Percentiles rank a stretch among this genome's conserved stretches.
Conservation (phyloP, 2,113 vertebrate species). For the Thamnaconus septentrionalis region DNA sequence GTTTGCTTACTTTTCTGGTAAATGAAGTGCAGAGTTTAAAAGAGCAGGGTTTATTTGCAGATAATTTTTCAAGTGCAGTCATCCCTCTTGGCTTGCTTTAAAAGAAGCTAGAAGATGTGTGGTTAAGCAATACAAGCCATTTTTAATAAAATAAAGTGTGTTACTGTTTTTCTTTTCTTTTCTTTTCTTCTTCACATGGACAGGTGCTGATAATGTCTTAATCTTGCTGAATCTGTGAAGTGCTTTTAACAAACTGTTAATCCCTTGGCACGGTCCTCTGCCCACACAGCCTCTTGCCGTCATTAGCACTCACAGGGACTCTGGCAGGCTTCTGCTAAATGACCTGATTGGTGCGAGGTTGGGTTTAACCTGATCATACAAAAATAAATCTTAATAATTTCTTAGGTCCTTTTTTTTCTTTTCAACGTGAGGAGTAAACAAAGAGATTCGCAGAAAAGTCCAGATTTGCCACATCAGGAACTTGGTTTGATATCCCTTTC, state of each 20-base stretch:
- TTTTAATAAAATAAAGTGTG: too few species aligned
- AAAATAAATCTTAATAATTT: background rate
- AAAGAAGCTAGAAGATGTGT: too few species aligned
- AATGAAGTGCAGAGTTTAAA: too few species aligned
- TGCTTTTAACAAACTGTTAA: slow-evolving; percentile 60
- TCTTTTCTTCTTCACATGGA: slow-evolving; percentile 35
- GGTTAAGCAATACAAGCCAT: too few species aligned
- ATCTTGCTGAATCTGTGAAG: slow-evolving; percentile 50
- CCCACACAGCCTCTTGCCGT: slow-evolving; percentile 44
- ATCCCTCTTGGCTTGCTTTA: too few species aligned
- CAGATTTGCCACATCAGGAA: slow-evolving; percentile 12
- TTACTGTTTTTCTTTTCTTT: too few species aligned
- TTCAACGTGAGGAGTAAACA: slow-evolving; percentile 10
- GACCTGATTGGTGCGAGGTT: slow-evolving; percentile 36
- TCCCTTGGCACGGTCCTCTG: slow-evolving; percentile 50
- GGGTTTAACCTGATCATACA: slow-evolving; percentile 19
- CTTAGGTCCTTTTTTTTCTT: slow-evolving; percentile 5
- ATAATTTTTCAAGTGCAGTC: too few species aligned
- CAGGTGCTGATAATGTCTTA: slow-evolving; percentile 47
- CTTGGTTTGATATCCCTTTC: background rate
- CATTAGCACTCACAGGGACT: slow-evolving; percentile 43
- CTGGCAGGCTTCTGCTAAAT: slow-evolving; percentile 48
- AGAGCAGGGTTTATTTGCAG: too few species aligned
- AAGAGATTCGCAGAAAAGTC: slow-evolving; percentile 30
- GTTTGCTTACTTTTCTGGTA: too few species aligned